Percentiles rank a stretch among this genome's conserved stretches.
Evolutionary conservation across 2,888 invertebrate species (phyloP).

Genomic region (Pristionchus entomophagus): DNA sequence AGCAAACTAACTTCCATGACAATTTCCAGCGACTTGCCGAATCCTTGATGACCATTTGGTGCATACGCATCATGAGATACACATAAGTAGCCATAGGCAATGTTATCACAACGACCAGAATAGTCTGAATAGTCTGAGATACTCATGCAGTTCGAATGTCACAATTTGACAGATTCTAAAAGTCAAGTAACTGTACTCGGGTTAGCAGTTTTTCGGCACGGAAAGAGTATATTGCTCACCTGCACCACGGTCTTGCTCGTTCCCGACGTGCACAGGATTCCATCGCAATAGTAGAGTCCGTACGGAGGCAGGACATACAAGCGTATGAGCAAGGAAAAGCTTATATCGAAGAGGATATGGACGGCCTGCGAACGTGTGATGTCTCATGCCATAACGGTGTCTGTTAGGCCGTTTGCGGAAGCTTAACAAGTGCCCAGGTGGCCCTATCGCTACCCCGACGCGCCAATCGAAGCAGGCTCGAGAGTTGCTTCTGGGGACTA

Average conservation of each 20-base stretch:
- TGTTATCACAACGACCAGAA: background rate
- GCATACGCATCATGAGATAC: background rate
- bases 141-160: no score
- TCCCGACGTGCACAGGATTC: background rate
- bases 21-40: background rate
- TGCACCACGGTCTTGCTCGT: background rate
- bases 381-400: no score
- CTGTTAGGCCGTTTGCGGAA: no score
- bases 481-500: no score
- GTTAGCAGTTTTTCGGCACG: background rate
- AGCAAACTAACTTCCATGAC: background rate
- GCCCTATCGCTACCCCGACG: no score
- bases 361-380: background rate
- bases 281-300: constrained; percentile 20
- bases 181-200: no score
- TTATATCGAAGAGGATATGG: background rate
- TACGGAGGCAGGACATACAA: background rate
- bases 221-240: background rate
- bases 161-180: no score
- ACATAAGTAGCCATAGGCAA: background rate
- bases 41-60: constrained; percentile 5
- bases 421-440: no score
- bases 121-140: no score
- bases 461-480: no score
- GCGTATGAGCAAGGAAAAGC: background rate